Evolutionary conservation across 2,888 invertebrate genomes (phyloP).

Genomic region (Lobophora halterata): DNA sequence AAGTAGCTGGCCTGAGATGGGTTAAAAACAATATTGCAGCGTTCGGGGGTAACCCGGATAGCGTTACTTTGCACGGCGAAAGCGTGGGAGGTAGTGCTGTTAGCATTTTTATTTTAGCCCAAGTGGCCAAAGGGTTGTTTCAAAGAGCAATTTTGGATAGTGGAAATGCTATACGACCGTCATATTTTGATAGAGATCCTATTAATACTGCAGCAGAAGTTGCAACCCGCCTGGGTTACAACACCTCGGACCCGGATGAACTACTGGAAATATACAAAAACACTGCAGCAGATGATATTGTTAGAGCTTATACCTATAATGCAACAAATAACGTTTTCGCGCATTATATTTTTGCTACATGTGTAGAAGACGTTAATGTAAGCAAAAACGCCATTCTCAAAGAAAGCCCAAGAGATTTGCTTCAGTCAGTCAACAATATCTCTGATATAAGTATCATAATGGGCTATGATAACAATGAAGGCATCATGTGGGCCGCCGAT

Average conservation of each 20-base stretch:
- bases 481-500: slow-evolving; percentile 37
- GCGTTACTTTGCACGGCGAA: slow-evolving; percentile 50
- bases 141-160: slow-evolving; percentile 47
- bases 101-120: slow-evolving; percentile 40
- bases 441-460: slow-evolving; percentile 36
- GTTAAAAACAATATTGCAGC: slow-evolving; percentile 45
- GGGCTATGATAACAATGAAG: slow-evolving; percentile 46
- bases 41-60: slow-evolving; percentile 51
- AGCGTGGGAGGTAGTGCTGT: slow-evolving; percentile 46
- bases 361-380: slow-evolving; percentile 30
- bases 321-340: slow-evolving; percentile 31
- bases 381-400: slow-evolving; percentile 31
- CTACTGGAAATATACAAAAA: slow-evolving; percentile 39
- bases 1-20: slow-evolving; percentile 53
- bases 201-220: slow-evolving; percentile 32
- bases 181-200: slow-evolving; percentile 35
- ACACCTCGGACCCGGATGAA: slow-evolving; percentile 36
- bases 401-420: slow-evolving; percentile 29
- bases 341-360: slow-evolving; percentile 36
- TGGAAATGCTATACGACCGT: slow-evolving; percentile 39
- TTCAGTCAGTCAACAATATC: slow-evolving; percentile 22
- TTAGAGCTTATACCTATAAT: slow-evolving; percentile 31
- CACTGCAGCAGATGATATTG: slow-evolving; percentile 35
- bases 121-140: slow-evolving; percentile 44
- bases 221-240: slow-evolving; percentile 36